phyloP scores from a whole-genome alignment of 2,888 invertebrate genomes.

The Seira sanloemensis region DNA sequence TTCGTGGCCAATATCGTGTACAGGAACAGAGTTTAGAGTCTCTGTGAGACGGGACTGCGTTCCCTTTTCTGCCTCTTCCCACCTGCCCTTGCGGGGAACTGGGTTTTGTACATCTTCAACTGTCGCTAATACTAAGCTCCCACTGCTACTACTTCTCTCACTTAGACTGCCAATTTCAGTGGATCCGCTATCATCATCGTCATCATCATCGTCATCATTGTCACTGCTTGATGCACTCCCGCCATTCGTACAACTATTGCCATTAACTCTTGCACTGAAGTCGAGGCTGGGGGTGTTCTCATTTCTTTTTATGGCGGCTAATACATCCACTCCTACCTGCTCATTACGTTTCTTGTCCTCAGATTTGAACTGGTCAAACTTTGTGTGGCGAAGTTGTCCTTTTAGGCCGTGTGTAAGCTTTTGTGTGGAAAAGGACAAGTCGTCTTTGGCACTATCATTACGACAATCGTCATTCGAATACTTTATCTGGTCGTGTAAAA shows the following conservation, averaged over 20 bases:
- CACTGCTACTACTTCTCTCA: conserved; percentile 46
- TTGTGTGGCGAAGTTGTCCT: too few species aligned
- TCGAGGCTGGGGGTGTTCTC: not conserved
- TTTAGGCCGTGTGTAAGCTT: too few species aligned
- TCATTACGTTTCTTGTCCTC: not conserved
- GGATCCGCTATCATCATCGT: conserved; percentile 32
- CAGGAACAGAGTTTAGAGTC: not conserved
- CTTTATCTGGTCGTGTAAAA: conserved; percentile 4
- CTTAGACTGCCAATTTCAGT: conserved; percentile 32
- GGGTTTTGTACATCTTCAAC: conserved; percentile 30
- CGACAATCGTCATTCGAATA: not conserved
- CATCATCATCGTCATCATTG: conserved; percentile 29
- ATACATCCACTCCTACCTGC: not conserved
- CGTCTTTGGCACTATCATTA: not conserved
- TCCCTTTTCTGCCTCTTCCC: conserved; percentile 23
- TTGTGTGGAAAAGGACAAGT: too few species aligned
- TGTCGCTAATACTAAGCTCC: conserved; percentile 41
- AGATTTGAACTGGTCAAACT: too few species aligned
- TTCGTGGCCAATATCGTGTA: not conserved
- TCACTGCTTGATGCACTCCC: conserved; percentile 22
- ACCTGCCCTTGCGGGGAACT: not conserved
- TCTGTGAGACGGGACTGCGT: not conserved
- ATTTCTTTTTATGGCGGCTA: not conserved
- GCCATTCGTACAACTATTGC: not conserved
- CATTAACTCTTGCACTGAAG: not conserved